Conservation (phyloP, 2,113 vertebrate genomes). For the Cynopterus brachyotis region DNA sequence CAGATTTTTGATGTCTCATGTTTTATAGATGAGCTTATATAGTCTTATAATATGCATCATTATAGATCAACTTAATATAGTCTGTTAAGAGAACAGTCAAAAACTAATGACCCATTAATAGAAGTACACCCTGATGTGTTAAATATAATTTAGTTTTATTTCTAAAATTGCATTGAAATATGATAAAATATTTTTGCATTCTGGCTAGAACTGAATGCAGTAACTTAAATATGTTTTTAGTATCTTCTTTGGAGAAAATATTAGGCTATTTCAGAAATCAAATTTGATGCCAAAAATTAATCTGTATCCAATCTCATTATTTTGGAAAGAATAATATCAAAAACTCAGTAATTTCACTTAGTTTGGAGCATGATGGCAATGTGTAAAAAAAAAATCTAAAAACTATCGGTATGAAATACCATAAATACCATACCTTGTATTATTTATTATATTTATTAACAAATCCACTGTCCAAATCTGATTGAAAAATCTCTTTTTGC, state of each 20-base stretch:
- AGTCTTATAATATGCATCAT: neutral
- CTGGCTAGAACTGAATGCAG: neutral
- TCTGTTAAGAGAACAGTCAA: constrained; percentile 4
- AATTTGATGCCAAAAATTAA: constrained; percentile 20
- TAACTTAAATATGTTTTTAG: neutral
- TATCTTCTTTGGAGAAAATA: constrained; percentile 4
- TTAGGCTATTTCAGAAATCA: neutral
- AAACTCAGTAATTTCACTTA: neutral
- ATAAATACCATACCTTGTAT: neutral
- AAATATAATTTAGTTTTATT: constrained; percentile 25
- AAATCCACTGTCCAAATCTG: neutral
- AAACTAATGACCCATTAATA: neutral
- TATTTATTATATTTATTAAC: neutral
- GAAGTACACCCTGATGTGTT: neutral
- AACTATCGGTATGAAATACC: neutral
- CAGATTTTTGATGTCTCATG: constrained; percentile 1
- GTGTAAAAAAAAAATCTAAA: neutral
- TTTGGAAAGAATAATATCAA: neutral
- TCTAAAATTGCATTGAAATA: neutral
- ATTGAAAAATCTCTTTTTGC: neutral
- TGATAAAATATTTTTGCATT: constrained; percentile 8
- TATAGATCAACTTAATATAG: neutral
- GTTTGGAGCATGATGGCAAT: neutral
- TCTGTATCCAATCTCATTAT: neutral
- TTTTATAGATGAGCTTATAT: neutral